Conservation (phyloP, 1,140 invertebrate species). For the Musca domestica region DNA sequence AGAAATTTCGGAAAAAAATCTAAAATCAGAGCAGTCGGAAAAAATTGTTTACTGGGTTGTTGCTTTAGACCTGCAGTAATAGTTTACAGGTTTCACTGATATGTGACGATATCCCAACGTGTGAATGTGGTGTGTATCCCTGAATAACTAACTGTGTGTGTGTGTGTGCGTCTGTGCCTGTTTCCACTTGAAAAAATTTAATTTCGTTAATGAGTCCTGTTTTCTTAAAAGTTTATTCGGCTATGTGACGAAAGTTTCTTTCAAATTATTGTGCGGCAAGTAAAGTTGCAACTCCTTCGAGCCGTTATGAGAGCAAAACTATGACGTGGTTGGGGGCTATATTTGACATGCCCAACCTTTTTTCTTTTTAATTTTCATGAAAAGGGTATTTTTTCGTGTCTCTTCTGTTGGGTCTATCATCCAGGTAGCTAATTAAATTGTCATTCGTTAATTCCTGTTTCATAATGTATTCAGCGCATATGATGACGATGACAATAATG, state of each 20-base stretch:
- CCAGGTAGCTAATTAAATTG: background rate
- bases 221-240: slow-evolving; percentile 4
- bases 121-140: background rate
- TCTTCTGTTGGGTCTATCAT: background rate
- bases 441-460: background rate
- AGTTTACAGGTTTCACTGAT: too few species aligned
- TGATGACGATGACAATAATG: background rate
- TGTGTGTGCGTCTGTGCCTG: background rate
- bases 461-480: background rate
- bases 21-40: too few species aligned
- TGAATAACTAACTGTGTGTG: background rate
- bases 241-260: background rate
- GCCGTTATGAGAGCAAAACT: too few species aligned
- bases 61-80: too few species aligned
- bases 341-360: too few species aligned
- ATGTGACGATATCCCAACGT: too few species aligned
- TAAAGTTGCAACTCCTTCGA: too few species aligned
- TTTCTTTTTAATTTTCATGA: too few species aligned
- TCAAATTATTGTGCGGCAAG: background rate
- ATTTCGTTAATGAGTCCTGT: slow-evolving; percentile 22
- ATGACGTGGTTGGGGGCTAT: too few species aligned
- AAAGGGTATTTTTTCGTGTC: background rate
- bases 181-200: slow-evolving; percentile 22
- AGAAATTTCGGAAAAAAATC: too few species aligned
- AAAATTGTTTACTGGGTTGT: too few species aligned